A percentile compares a stretch with the other conserved stretches of the same genome.
Conservation (phyloP, 2,797 vertebrate species). For the Leontopithecus rosalia region DNA sequence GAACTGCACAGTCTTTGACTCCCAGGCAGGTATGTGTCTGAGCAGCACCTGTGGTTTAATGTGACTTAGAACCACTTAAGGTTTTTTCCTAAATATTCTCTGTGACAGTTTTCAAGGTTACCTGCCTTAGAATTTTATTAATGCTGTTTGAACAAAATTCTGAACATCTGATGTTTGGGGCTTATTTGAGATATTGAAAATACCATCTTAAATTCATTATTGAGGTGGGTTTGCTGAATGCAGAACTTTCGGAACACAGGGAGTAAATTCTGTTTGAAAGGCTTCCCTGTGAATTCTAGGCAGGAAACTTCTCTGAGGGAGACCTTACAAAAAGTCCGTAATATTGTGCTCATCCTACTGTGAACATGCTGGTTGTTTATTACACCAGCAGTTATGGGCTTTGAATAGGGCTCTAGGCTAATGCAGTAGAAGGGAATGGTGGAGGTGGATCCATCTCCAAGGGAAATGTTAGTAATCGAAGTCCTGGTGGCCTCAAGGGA, state of each 20-base stretch:
- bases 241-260: no score
- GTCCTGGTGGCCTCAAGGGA: neutral
- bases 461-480: rapidly evolving
- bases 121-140: neutral
- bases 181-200: neutral
- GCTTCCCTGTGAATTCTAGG: neutral
- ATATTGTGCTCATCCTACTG: rapidly evolving
- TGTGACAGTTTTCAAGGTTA: neutral
- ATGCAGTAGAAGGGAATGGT: rapidly evolving
- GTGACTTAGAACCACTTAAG: no score
- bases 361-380: rapidly evolving
- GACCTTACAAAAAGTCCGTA: neutral
- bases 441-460: rapidly evolving
- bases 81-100: neutral
- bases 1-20: constrained; percentile 93
- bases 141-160: neutral
- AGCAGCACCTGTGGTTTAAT: neutral
- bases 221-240: neutral
- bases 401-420: neutral
- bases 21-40: constrained; percentile 89
- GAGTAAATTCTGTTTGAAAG: neutral
- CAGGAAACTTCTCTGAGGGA: neutral
- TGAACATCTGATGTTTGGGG: neutral
- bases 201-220: neutral
- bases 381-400: rapidly evolving